Base-by-base conservation (phyloP, 2,797 vertebrate species). In the Sphenopsis melanotis region DNA sequence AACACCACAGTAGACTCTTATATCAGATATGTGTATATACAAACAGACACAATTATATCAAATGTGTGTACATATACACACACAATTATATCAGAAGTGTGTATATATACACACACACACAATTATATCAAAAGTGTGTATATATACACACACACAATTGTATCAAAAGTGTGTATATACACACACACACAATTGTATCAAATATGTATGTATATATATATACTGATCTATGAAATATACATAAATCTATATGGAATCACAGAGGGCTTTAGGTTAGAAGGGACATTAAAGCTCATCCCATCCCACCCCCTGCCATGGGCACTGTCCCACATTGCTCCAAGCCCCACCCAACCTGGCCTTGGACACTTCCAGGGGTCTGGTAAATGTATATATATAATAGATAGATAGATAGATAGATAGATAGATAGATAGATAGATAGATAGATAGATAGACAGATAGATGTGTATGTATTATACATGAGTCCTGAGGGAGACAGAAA, bases 41-140 rank as follows among this genome's bases (percentile, higher is more conserved):
- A 41, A n/a, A 55, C 19, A 44, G 5, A 32, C 6, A 63, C 15
- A 29, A 24, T 47, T n/a, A 7, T 24, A 53, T 55, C 5, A 53
- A 47, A 27, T 29, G 4, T 11, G n/a, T 57, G 34, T 59, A 3
- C 15, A 18, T 22, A 26, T 2, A 41, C 1, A 27, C 15, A 50
- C 10, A 63, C 8, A 20, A 30, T 55, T 39, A 5, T 17, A 56
- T 56, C 6, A 47, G 41, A 34, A 21, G 2, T 2, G 26, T 39
- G 2, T 19, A 18, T 7, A 39, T 6, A 14, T 2, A 14, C 6
- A 34, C 1, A 39, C 5, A n/a, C n/a, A 32, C 5, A 53, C 14
- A 23, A n/a, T 55, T 39, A 3, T 23, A 46, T 53, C 3, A 53
- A 39, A 46, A 15, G 10, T 7, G 32, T 34, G 22, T 56, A 4